Evolutionary conservation across 2,888 invertebrate species (phyloP).

Genomic region (Tupiocoris notatus): DNA sequence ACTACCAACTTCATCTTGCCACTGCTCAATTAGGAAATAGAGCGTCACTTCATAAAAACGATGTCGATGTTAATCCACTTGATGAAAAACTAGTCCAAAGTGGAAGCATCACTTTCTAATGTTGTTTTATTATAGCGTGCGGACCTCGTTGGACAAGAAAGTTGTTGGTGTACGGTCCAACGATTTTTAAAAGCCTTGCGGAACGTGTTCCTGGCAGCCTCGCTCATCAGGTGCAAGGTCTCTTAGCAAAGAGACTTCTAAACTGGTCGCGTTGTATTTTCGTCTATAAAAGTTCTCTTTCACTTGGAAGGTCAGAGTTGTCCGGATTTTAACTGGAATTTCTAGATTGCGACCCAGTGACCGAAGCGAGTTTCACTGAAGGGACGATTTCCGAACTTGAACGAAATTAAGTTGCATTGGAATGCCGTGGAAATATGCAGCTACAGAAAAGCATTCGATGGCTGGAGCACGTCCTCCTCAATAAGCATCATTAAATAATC

Average conservation of each 20-base stretch:
- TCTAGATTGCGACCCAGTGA: background rate
- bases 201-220: background rate
- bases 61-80: too few species aligned
- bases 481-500: too few species aligned
- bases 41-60: background rate
- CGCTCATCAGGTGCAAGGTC: background rate
- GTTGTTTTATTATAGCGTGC: background rate
- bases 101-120: background rate
- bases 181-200: background rate
- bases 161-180: background rate
- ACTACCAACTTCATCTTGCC: background rate
- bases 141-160: background rate
- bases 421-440: too few species aligned
- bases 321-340: background rate
- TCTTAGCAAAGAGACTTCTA: background rate
- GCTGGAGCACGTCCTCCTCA: too few species aligned
- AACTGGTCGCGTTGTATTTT: background rate
- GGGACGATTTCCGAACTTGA: background rate
- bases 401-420: too few species aligned
- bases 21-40: background rate
- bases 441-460: too few species aligned
- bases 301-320: background rate
- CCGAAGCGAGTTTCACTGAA: background rate
- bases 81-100: background rate
- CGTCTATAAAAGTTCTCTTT: background rate